phyloP scores from a whole-genome alignment of 1,140 invertebrate genomes.

The Trachymyrmex cornetzi region DNA sequence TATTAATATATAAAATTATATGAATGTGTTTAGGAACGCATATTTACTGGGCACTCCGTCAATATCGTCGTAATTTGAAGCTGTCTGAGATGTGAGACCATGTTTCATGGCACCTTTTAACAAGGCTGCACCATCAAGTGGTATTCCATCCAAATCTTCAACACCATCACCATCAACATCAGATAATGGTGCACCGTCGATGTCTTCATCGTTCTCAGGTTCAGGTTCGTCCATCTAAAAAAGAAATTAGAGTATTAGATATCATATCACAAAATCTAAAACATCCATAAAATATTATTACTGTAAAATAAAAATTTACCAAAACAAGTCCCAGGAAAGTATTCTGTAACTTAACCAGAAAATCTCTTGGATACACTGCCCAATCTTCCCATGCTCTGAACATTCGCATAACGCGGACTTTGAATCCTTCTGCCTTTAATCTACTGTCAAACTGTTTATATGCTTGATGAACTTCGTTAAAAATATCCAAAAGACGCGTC shows the following conservation, averaged over 20 bases:
- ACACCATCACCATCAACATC: conserved; percentile 88
- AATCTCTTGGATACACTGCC: conserved; percentile 98
- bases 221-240: conserved; percentile 83
- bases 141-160: conserved; percentile 93
- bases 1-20: conserved; percentile 5
- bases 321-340: conserved; percentile 92
- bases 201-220: conserved; percentile 87
- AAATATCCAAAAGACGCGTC: conserved; percentile 94
- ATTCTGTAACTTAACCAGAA: conserved; percentile 96
- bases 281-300: background rate
- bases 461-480: conserved; percentile 93
- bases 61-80: conserved; percentile 89
- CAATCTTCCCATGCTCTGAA: conserved; percentile 99
- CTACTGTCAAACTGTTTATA: conserved; percentile 94
- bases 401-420: conserved; percentile 97
- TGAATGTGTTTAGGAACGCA: conserved; percentile 28
- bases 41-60: conserved; percentile 91
- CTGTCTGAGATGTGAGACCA: conserved; percentile 84
- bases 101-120: conserved; percentile 90
- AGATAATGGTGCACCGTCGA: conserved; percentile 90
- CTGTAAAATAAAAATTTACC: conserved; percentile 71
- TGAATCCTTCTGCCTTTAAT: conserved; percentile 98
- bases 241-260: background rate
- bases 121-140: conserved; percentile 93
- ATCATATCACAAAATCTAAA: conserved; percentile 21